These are phyloP conservation scores for Gobio occitaniae DNA, from an alignment of 2,797 vertebrate species.

Conservation along the genomic window DNA sequence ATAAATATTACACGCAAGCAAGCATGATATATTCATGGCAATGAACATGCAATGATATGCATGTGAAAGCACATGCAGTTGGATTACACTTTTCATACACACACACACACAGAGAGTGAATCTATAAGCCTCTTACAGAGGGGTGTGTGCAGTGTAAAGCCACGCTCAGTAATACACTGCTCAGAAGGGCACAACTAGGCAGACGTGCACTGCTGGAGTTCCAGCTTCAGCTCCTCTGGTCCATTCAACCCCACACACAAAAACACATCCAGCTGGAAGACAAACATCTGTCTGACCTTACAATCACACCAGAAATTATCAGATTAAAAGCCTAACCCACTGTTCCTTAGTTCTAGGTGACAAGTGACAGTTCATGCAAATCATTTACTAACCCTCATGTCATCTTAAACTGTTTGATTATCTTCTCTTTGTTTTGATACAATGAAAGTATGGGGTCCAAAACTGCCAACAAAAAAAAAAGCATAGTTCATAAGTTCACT, in stretches of 20 bases:
- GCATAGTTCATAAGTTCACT: background rate
- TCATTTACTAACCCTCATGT: background rate
- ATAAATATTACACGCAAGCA: conserved; percentile 40
- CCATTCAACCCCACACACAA: conserved; percentile 1
- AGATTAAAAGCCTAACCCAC: background rate
- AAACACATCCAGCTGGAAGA: conserved; percentile 26
- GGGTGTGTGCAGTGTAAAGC: conserved; percentile 54
- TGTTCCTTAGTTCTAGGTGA: background rate
- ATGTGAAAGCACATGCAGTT: conserved; percentile 53
- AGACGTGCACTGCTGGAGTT: conserved; percentile 60
- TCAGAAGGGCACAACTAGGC: conserved; percentile 47
- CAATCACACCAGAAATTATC: conserved; percentile 37
- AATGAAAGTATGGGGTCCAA: background rate
- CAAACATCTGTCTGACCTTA: conserved; percentile 40
- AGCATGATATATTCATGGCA: conserved; percentile 14
- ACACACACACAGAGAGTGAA: conserved; percentile 15
- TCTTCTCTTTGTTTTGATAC: too few relatives aligned
- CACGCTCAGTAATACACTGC: conserved; percentile 54
- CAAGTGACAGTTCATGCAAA: conserved; percentile 1
- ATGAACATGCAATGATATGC: conserved; percentile 45
- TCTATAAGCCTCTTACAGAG: conserved; percentile 72
- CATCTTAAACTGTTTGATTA: background rate
- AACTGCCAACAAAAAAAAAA: background rate
- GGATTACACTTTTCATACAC: conserved; percentile 28
- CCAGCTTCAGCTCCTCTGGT: conserved; percentile 48